Base-by-base conservation (phyloP, 2,888 invertebrate species). In the Ormyrus thymus region DNA sequence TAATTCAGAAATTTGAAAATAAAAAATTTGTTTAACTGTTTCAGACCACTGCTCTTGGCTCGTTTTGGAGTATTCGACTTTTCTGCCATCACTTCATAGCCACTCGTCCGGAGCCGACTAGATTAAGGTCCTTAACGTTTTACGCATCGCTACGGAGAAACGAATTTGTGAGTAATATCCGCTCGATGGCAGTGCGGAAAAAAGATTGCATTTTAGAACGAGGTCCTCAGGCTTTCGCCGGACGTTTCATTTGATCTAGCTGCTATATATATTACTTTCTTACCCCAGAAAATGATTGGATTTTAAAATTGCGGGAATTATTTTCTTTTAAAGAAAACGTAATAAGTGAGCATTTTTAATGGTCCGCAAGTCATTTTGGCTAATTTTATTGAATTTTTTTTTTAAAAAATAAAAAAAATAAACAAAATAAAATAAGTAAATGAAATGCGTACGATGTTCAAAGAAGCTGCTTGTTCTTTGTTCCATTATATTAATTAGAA, bases 91-190 rank as follows among this genome's bases (percentile, higher is more conserved):
- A 29, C 29, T 29, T 29, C 29, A 29, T 29, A 29, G 1, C 29
- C 2, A 29, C 29, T 29, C 29, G 29, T 29, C 29, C 29, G 29
- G 29, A 29, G 29, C 29, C 29, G 29, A 29, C 29, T 29, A 29
- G 29, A 29, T 29, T 29, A 29, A 29, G 29, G 29, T 29, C 2
- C 29, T 29, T 29, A 29, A 29, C 29, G 29, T 1, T 29, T 29
- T 29, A 29, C 90, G 82, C 59, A 59, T 29, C 51, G 29, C 29
- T 29, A 29, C 29, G 8, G 50, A 70, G 59, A 65, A 76, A 64
- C 76, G 70, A 76, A 76, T 76, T 76, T 56, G 64, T 56, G 56
- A 58, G 70, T 70, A 76, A 76, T 76, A 76, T 76, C 76, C 76
- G 76, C 3, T 29, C 48, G 15, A 51, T 9, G 29, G 68, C 13